These are phyloP conservation scores for Oplegnathus fasciatus DNA, from an alignment of 2,113 vertebrate genomes.

Conservation along the genomic window DNA sequence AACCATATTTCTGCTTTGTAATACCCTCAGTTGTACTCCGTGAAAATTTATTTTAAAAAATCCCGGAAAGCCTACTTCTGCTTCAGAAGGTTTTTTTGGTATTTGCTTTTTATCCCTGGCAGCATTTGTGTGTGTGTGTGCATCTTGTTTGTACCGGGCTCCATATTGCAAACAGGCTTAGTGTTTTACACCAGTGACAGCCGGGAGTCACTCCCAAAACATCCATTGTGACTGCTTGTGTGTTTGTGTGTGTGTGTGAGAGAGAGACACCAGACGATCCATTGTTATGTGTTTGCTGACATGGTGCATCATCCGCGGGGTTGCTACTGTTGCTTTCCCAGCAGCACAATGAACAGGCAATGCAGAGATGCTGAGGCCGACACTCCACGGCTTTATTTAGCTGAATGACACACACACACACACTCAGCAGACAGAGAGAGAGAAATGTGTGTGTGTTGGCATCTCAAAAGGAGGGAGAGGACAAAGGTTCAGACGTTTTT, in stretches of 20 bases:
- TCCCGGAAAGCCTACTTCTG: not conserved
- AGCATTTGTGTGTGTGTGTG: conserved; percentile 19
- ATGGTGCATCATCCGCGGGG: conserved; percentile 73
- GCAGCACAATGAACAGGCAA: conserved; percentile 77
- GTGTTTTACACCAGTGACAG: conserved; percentile 55
- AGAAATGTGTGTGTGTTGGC: conserved; percentile 1
- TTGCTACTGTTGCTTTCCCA: conserved; percentile 70
- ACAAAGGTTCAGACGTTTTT: conserved; percentile 14
- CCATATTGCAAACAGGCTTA: conserved; percentile 45
- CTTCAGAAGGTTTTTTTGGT: not conserved
- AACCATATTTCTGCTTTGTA: not conserved
- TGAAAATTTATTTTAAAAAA: not conserved
- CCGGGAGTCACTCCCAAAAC: conserved; percentile 52
- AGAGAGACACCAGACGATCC: conserved; percentile 58
- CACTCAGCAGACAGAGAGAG: not conserved
- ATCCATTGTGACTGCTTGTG: conserved; percentile 46
- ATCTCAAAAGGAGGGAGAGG: not conserved
- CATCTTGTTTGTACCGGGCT: conserved; percentile 34
- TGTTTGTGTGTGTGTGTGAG: not conserved
- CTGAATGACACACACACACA: conserved; percentile 51
- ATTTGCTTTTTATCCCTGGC: not conserved
- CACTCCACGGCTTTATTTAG: conserved; percentile 80
- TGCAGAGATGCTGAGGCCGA: conserved; percentile 80
- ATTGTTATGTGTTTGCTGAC: conserved; percentile 87
- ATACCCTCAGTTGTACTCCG: not conserved